Conservation (phyloP, 1,140 invertebrate species). For the Acromyrmex heyeri region DNA sequence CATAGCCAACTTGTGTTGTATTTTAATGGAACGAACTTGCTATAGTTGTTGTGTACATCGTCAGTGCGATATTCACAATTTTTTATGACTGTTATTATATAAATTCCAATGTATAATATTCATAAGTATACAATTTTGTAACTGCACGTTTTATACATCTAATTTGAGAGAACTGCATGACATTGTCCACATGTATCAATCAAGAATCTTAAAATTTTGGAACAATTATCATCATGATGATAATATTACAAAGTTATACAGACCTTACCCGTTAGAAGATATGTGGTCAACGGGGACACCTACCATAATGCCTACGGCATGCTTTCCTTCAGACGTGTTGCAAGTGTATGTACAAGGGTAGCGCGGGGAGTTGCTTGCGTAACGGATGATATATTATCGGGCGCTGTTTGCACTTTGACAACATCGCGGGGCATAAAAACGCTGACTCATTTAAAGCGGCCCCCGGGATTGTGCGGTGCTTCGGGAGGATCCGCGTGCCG, state of each 20-base stretch:
- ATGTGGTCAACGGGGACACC: conserved; percentile 31
- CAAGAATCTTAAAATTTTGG: not conserved
- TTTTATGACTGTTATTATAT: conserved; percentile 1
- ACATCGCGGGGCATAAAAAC: conserved; percentile 87
- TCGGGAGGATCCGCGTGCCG: conserved; percentile 80
- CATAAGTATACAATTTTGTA: not conserved
- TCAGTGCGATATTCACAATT: conserved; percentile 37
- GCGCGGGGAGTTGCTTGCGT: conserved; percentile 77
- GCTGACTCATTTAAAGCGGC: conserved; percentile 87
- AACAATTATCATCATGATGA: conserved; percentile 20
- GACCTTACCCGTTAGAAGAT: conserved; percentile 24
- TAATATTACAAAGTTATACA: conserved; percentile 53
- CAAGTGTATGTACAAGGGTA: conserved; percentile 57
- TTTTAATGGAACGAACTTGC: conserved; percentile 77
- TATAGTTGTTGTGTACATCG: conserved; percentile 7
- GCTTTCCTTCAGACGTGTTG: conserved; percentile 52
- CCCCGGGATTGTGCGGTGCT: conserved; percentile 84
- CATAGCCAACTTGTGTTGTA: conserved; percentile 76
- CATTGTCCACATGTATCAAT: not conserved
- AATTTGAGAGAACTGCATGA: not conserved
- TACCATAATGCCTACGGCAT: conserved; percentile 49
- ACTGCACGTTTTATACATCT: not conserved
- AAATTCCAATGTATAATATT: conserved; percentile 13
- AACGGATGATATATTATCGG: conserved; percentile 87
- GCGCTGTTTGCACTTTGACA: conserved; percentile 87